These are phyloP conservation scores for Zaprionus obscuricornis DNA, from an alignment of 2,888 invertebrate genomes.

Conservation along the genomic window DNA sequence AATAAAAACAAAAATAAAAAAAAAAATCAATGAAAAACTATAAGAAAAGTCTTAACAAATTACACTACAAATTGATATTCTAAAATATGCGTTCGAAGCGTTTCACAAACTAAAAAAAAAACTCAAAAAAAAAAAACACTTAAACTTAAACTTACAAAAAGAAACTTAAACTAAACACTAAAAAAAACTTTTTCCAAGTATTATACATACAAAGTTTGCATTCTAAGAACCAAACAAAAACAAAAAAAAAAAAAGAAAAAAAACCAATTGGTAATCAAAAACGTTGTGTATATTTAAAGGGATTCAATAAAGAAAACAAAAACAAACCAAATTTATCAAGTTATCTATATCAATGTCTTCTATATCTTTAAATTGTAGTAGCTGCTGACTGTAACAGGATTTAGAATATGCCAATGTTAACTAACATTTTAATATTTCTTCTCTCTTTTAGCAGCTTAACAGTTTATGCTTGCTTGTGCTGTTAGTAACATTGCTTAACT, in stretches of 20 bases:
- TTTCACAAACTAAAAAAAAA: slow-evolving; percentile 60
- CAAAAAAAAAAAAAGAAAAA: too few species aligned
- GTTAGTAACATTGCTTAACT: slow-evolving; percentile 3
- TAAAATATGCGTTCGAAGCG: slow-evolving; percentile 73
- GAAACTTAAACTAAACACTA: slow-evolving; percentile 31
- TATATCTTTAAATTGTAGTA: background rate
- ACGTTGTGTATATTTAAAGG: slow-evolving; percentile 73
- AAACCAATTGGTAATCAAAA: slow-evolving; percentile 73
- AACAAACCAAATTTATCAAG: slow-evolving; percentile 23
- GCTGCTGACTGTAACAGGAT: background rate
- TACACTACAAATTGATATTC: slow-evolving; percentile 62
- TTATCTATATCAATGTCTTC: too few species aligned
- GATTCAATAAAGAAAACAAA: slow-evolving; percentile 68
- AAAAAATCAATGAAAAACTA: background rate
- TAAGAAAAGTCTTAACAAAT: slow-evolving; percentile 14
- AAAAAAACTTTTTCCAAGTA: slow-evolving; percentile 64
- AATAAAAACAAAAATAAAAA: too few species aligned
- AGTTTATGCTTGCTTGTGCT: too few species aligned
- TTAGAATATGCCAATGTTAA: too few species aligned
- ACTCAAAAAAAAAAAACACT: slow-evolving; percentile 23
- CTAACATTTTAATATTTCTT: too few species aligned
- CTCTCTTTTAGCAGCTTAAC: too few species aligned
- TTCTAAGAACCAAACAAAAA: slow-evolving; percentile 71
- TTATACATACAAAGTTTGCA: slow-evolving; percentile 71
- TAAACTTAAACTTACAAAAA: slow-evolving; percentile 41